These are phyloP conservation scores for Diorhabda sublineata DNA, from an alignment of 1,140 invertebrate genomes.

Conservation along the genomic window DNA sequence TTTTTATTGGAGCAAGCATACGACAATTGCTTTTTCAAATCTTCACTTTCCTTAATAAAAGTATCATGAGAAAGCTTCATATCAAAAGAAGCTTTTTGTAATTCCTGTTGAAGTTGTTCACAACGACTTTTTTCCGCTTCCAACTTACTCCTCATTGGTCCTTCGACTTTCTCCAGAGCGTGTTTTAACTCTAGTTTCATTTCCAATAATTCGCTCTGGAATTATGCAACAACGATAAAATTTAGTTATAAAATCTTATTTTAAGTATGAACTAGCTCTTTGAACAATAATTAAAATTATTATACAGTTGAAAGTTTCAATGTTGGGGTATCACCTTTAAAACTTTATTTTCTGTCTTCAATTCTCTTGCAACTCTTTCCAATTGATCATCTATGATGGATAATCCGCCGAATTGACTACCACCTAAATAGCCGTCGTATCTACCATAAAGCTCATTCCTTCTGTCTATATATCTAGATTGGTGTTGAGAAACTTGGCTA, in stretches of 20 bases:
- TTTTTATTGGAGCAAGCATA: constrained; percentile 31
- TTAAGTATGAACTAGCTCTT: no score
- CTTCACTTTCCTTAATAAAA: constrained; percentile 28
- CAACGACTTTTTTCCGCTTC: constrained; percentile 30
- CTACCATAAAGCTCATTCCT: no score
- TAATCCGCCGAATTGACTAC: no score
- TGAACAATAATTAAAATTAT: no score
- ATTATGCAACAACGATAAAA: neutral
- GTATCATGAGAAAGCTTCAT: constrained; percentile 26
- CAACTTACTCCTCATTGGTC: constrained; percentile 30
- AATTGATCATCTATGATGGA: constrained; percentile 11
- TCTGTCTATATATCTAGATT: no score
- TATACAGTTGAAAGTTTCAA: no score
- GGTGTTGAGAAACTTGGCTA: no score
- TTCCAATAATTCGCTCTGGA: constrained; percentile 32
- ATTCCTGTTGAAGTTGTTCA: constrained; percentile 28
- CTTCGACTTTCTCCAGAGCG: constrained; percentile 38
- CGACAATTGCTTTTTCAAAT: constrained; percentile 35
- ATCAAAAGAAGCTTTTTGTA: constrained; percentile 27
- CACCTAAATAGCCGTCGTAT: no score
- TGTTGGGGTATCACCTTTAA: constrained; percentile 19
- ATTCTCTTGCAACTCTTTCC: constrained; percentile 29
- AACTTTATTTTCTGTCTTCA: constrained; percentile 36
- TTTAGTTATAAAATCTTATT: no score
- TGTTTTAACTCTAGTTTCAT: constrained; percentile 38